A percentile compares a stretch with the other conserved stretches of the same genome.
Evolutionary conservation across 2,888 invertebrate species (phyloP).

Genomic region (Elysia crispata): DNA sequence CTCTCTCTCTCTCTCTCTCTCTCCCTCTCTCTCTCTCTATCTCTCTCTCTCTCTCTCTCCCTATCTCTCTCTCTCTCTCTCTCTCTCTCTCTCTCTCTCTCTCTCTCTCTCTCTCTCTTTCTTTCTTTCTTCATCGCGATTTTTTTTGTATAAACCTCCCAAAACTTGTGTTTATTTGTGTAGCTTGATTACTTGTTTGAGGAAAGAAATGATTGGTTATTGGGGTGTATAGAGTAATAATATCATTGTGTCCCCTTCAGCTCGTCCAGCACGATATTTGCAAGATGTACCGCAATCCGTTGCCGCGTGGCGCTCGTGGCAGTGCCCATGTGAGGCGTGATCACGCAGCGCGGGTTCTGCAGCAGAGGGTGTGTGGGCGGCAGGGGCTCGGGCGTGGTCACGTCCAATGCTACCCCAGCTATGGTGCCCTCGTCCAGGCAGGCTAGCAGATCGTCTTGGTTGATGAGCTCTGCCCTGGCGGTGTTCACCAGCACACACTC

Average conservation of each 20-base stretch:
- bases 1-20: no score
- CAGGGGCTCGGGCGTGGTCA: conserved; percentile 93
- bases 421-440: conserved; percentile 86
- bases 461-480: conserved; percentile 82
- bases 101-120: no score
- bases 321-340: conserved; percentile 92
- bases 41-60: no score
- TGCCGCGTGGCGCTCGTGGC: conserved; percentile 87
- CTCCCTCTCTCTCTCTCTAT: no score
- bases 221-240: neutral
- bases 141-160: no score
- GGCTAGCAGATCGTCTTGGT: conserved; percentile 87
- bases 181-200: no score
- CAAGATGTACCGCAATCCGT: conserved; percentile 87
- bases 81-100: no score
- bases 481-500: conserved; percentile 88
- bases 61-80: no score
- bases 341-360: conserved; percentile 87
- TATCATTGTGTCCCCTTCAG: neutral
- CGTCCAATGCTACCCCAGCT: conserved; percentile 91
- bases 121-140: no score
- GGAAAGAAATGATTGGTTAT: no score
- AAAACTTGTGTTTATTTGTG: no score
- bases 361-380: conserved; percentile 87
- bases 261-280: conserved; percentile 84